phyloP scores from a whole-genome alignment of 2,888 invertebrate genomes.

The Arge pagana region DNA sequence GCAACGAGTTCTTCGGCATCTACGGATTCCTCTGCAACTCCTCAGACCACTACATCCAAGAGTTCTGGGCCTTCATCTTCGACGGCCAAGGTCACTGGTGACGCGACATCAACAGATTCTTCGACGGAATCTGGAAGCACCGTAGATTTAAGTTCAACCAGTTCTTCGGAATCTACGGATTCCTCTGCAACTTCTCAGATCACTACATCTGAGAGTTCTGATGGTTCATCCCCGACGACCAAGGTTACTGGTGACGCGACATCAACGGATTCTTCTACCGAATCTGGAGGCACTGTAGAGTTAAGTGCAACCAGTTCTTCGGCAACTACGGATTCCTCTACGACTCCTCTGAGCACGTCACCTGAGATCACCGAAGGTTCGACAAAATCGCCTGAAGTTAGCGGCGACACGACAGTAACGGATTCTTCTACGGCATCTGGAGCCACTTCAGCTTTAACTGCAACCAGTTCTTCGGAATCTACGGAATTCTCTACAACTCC shows the following conservation, averaged over 20 bases:
- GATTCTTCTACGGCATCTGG: slow-evolving; percentile 33
- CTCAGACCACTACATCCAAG: slow-evolving; percentile 20
- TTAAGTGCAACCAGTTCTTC: neutral
- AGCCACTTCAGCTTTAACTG: slow-evolving; percentile 30
- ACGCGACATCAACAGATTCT: slow-evolving; percentile 24
- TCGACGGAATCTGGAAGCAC: slow-evolving; percentile 21
- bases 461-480: slow-evolving; percentile 23
- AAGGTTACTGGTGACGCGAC: slow-evolving; percentile 32
- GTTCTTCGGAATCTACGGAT: slow-evolving; percentile 39
- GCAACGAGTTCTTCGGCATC: slow-evolving; percentile 41
- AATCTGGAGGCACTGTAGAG: neutral
- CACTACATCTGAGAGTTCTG: no score
- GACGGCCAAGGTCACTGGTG: no score
- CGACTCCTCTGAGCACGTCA: slow-evolving; percentile 4
- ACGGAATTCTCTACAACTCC: slow-evolving; percentile 27
- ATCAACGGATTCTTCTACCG: slow-evolving; percentile 21
- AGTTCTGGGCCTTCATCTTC: slow-evolving; percentile 32
- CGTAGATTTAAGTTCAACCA: slow-evolving; percentile 23
- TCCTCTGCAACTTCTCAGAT: slow-evolving; percentile 29
- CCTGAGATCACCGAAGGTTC: slow-evolving; percentile 3
- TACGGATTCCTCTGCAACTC: slow-evolving; percentile 37
- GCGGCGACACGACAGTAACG: slow-evolving; percentile 30
- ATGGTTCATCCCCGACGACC: no score
- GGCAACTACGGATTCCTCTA: neutral
- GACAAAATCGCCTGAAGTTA: no score